These are phyloP conservation scores for Pristionchus entomophagus DNA, from an alignment of 2,888 invertebrate genomes.

Conservation along the genomic window DNA sequence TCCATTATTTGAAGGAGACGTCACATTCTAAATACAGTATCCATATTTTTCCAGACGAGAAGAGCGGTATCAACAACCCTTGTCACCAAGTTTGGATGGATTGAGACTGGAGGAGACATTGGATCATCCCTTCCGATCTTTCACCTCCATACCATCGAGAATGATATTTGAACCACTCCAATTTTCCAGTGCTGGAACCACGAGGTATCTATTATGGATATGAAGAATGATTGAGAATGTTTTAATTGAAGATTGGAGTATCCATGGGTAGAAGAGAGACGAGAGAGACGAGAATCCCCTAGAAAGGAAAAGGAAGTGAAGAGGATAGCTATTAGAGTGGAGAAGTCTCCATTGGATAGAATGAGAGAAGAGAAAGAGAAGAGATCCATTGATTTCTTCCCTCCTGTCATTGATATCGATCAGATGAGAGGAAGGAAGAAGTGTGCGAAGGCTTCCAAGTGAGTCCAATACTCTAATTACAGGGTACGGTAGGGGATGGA, in stretches of 20 bases:
- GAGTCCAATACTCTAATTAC: not conserved
- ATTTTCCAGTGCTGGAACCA: not conserved
- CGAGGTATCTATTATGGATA: not conserved
- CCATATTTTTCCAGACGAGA: not conserved
- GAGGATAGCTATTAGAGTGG: not conserved
- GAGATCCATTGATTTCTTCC: not conserved
- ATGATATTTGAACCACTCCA: not conserved
- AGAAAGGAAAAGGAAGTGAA: not conserved
- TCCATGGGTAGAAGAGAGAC: not conserved
- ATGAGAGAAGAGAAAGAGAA: not conserved
- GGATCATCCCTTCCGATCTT: not conserved
- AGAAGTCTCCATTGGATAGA: not conserved
- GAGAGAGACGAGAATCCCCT: not conserved
- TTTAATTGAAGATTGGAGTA: not conserved
- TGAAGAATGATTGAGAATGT: too few relatives aligned
- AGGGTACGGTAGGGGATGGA: not conserved
- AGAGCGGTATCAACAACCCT: too few relatives aligned
- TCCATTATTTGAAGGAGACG: too few relatives aligned
- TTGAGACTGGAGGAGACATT: not conserved
- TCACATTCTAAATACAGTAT: too few relatives aligned
- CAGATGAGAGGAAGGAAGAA: not conserved
- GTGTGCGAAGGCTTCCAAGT: not conserved
- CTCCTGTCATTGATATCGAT: conserved; percentile 9
- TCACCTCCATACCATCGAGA: not conserved
- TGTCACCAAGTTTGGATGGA: too few relatives aligned